phyloP scores from a whole-genome alignment of 1,140 invertebrate species.

The Pachyrhynchus sulphureomaculatus region DNA sequence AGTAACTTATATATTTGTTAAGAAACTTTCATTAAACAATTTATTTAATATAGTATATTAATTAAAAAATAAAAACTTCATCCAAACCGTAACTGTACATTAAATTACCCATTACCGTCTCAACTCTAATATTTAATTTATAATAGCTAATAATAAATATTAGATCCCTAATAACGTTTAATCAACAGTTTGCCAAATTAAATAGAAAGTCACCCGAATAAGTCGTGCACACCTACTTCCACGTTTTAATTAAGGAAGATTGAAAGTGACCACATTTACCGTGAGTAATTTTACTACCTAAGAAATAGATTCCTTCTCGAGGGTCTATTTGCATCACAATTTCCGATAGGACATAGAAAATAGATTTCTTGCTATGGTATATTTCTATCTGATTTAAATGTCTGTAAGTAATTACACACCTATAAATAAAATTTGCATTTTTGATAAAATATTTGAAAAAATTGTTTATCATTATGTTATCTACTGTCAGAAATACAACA shows the following conservation, averaged over 20 bases:
- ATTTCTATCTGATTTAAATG: not conserved
- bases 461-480: too few relatives aligned
- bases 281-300: slow-evolving; percentile 29
- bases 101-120: too few relatives aligned
- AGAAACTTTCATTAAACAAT: too few relatives aligned
- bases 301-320: slow-evolving; percentile 8
- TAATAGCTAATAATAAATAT: slow-evolving; percentile 6
- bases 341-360: slow-evolving; percentile 28
- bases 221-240: slow-evolving; percentile 28
- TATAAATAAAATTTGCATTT: too few relatives aligned
- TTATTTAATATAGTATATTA: too few relatives aligned
- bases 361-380: not conserved
- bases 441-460: too few relatives aligned
- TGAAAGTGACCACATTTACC: slow-evolving; percentile 31
- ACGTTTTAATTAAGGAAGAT: slow-evolving; percentile 32
- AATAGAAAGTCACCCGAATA: slow-evolving; percentile 24
- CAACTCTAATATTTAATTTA: not conserved
- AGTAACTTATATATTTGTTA: too few relatives aligned
- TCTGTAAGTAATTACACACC: not conserved
- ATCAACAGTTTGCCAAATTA: slow-evolving; percentile 21
- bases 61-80: too few relatives aligned
- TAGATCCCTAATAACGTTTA: slow-evolving; percentile 18
- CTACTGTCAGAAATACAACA: too few relatives aligned
- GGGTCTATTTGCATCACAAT: slow-evolving; percentile 24
- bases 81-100: too few relatives aligned